These are phyloP conservation scores for Danio aesculapii DNA, from an alignment of 2,797 vertebrate species.

Conservation along the genomic window DNA sequence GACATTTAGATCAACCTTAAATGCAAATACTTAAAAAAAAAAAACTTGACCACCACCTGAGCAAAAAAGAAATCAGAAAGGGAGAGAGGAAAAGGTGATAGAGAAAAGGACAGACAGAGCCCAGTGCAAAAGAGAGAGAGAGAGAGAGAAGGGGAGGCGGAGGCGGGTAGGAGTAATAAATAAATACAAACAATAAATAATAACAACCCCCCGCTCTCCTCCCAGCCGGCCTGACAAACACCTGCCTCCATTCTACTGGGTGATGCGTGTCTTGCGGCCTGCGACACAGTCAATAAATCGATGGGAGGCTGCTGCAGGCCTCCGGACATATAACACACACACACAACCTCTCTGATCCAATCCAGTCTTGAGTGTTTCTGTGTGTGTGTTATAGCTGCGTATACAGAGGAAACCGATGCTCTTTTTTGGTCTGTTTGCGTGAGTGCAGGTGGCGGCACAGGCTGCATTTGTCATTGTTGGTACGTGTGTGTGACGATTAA, in stretches of 20 bases:
- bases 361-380: constrained; percentile 35
- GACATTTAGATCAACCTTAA: constrained; percentile 72
- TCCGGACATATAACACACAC: constrained; percentile 73
- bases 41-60: constrained; percentile 39
- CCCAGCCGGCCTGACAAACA: constrained; percentile 68
- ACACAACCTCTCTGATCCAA: constrained; percentile 22
- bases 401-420: constrained; percentile 4
- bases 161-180: constrained; percentile 53
- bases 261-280: constrained; percentile 81
- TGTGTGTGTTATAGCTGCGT: constrained; percentile 17
- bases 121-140: constrained; percentile 32
- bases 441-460: constrained; percentile 17
- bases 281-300: constrained; percentile 90
- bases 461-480: constrained; percentile 36
- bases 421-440: not conserved
- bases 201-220: constrained; percentile 52
- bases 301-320: constrained; percentile 79
- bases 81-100: constrained; percentile 18
- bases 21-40: constrained; percentile 70
- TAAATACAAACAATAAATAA: constrained; percentile 70
- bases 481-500: constrained; percentile 33
- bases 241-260: constrained; percentile 83
- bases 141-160: constrained; percentile 29
- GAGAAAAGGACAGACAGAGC: constrained; percentile 32
- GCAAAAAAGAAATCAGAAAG: constrained; percentile 12